Evolutionary conservation across 2,113 vertebrate genomes (phyloP).

Genomic region (Phalacrocorax brasilianus): DNA sequence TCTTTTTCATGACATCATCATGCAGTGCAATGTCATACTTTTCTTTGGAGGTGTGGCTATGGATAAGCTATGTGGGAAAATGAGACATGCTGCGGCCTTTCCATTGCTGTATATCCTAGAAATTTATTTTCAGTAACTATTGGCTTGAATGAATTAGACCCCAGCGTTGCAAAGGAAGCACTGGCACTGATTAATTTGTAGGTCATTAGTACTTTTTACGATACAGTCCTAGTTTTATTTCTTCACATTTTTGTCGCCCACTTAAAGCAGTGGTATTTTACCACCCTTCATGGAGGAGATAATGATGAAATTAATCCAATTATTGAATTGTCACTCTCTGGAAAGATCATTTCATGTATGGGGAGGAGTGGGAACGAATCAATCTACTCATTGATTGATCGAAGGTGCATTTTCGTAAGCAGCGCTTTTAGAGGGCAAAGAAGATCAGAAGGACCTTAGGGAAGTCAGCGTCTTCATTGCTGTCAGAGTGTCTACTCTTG

Average conservation of each 20-base stretch:
- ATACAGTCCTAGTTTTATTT: not conserved
- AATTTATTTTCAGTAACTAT: not conserved
- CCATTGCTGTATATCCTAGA: not conserved
- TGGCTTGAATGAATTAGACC: not conserved
- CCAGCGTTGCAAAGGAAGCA: not conserved
- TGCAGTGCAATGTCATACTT: not conserved
- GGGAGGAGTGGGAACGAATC: not conserved
- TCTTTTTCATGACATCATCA: not conserved
- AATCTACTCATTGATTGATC: constrained; percentile 18
- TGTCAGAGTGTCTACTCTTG: not conserved
- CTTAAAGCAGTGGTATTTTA: not conserved
- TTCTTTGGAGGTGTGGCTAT: not conserved
- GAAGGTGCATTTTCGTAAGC: not conserved
- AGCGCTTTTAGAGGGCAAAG: constrained; percentile 56
- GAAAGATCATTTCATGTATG: not conserved
- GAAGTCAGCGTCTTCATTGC: not conserved
- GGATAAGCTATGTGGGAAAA: not conserved
- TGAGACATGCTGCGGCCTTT: not conserved
- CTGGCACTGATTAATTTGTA: not conserved
- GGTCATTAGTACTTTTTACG: not conserved
- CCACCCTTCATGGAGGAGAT: not conserved
- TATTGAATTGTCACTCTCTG: not conserved
- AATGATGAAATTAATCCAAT: constrained; percentile 22
- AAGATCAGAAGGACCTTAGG: constrained; percentile 41
- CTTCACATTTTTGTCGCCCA: not conserved